phyloP scores from a whole-genome alignment of 2,797 vertebrate species.

The Spondyliosoma cantharus region DNA sequence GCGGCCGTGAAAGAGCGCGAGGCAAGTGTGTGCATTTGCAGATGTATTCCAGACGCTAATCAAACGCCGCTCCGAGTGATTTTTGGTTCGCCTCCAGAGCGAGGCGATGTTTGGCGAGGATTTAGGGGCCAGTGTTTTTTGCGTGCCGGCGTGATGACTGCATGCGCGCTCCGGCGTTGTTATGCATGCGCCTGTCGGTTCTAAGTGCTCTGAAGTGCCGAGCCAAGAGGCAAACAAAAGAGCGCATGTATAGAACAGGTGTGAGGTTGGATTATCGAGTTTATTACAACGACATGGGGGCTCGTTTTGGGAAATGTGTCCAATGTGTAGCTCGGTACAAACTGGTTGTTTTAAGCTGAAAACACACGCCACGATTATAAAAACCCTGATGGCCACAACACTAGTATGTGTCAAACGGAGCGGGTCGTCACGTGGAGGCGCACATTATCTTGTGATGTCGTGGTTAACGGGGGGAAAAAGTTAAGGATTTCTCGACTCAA shows the following conservation, averaged over 20 bases:
- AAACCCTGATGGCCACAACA: not conserved
- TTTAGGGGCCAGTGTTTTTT: constrained; percentile 65
- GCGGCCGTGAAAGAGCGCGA: constrained; percentile 90
- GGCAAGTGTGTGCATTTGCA: constrained; percentile 91
- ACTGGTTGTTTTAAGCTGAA: constrained; percentile 1
- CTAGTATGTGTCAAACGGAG: not conserved
- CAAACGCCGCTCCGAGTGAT: constrained; percentile 86
- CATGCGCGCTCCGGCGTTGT: constrained; percentile 43
- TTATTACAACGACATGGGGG: constrained; percentile 28
- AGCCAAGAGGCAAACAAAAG: constrained; percentile 11
- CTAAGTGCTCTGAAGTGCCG: constrained; percentile 28
- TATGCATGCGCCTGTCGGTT: constrained; percentile 25
- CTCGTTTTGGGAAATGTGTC: constrained; percentile 5
- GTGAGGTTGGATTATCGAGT: constrained; percentile 38
- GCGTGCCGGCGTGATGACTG: constrained; percentile 67
- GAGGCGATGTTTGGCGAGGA: constrained; percentile 65
- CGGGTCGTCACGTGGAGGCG: not conserved
- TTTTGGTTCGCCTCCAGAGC: constrained; percentile 75
- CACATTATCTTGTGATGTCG: not conserved
- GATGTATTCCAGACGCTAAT: constrained; percentile 92
- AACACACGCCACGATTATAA: not conserved
- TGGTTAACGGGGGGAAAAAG: too few species aligned
- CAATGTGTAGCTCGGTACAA: not conserved
- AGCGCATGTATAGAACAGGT: constrained; percentile 22
- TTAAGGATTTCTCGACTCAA: too few species aligned